Conservation (phyloP, 2,113 vertebrate species). For the Alectura lathami region DNA sequence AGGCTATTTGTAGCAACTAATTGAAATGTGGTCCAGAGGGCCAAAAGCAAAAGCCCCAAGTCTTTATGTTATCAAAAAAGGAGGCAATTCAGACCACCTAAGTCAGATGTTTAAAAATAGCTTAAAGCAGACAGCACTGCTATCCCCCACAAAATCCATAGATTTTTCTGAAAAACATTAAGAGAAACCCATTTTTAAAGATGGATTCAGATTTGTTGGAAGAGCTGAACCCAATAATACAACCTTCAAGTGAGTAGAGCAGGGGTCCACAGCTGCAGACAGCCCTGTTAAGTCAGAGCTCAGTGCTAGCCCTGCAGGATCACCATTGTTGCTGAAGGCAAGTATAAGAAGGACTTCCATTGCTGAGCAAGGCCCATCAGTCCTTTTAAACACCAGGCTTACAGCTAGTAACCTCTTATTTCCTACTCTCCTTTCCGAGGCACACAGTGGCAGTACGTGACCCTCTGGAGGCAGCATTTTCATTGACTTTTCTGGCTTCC, state of each 20-base stretch:
- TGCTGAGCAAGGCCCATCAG: background rate
- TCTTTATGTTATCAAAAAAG: background rate
- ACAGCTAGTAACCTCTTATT: background rate
- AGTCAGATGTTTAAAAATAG: background rate
- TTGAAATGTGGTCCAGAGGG: background rate
- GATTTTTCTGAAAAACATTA: background rate
- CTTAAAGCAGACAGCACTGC: background rate
- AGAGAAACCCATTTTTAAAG: background rate
- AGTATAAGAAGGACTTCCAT: background rate
- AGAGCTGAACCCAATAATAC: background rate
- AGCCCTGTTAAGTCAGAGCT: background rate
- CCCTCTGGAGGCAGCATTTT: background rate
- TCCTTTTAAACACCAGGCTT: background rate
- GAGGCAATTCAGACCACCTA: background rate
- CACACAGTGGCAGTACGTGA: background rate
- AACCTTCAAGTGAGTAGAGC: background rate
- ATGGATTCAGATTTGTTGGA: background rate
- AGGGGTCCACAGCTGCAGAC: background rate
- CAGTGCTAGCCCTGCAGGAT: background rate
- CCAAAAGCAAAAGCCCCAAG: background rate
- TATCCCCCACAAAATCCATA: background rate
- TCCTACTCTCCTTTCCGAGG: background rate
- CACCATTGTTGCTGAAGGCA: background rate
- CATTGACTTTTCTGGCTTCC: background rate
- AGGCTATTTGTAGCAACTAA: slow-evolving; percentile 15